These are phyloP conservation scores for Terrapene triunguis DNA, from an alignment of 2,113 vertebrate genomes.

Conservation along the genomic window DNA sequence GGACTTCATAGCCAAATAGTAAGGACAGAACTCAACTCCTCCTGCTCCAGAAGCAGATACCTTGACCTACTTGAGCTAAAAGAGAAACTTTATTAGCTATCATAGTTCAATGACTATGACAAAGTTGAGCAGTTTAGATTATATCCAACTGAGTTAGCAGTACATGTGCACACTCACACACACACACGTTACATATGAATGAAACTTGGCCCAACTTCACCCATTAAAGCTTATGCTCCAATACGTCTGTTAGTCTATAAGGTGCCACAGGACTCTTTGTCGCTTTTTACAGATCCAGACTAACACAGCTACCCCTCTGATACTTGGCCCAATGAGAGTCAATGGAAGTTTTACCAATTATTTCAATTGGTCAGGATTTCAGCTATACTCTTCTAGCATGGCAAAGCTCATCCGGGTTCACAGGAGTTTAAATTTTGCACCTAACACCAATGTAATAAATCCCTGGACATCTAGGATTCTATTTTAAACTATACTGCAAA, in stretches of 20 bases:
- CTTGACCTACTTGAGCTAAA: background rate
- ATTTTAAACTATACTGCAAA: background rate
- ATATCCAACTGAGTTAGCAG: background rate
- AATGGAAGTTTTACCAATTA: background rate
- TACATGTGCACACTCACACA: background rate
- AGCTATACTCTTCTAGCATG: background rate
- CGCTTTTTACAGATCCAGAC: too few species aligned
- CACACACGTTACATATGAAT: accelerated
- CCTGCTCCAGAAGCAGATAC: background rate
- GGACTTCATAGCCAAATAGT: background rate
- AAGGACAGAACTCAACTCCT: background rate
- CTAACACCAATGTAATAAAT: background rate
- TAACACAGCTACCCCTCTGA: too few species aligned
- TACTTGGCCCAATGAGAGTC: background rate
- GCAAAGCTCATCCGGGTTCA: background rate
- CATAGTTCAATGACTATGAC: background rate
- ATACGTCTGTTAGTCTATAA: too few species aligned
- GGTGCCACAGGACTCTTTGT: too few species aligned
- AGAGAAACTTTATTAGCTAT: background rate
- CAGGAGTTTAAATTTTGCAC: background rate
- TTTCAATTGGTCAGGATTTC: background rate
- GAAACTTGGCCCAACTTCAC: background rate
- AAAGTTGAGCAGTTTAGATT: background rate
- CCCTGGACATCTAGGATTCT: background rate
- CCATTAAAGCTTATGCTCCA: too few species aligned